Percentiles rank a stretch among this genome's conserved stretches.
phyloP scores from a whole-genome alignment of 2,888 invertebrate species.

The Zelleria hepariella region DNA sequence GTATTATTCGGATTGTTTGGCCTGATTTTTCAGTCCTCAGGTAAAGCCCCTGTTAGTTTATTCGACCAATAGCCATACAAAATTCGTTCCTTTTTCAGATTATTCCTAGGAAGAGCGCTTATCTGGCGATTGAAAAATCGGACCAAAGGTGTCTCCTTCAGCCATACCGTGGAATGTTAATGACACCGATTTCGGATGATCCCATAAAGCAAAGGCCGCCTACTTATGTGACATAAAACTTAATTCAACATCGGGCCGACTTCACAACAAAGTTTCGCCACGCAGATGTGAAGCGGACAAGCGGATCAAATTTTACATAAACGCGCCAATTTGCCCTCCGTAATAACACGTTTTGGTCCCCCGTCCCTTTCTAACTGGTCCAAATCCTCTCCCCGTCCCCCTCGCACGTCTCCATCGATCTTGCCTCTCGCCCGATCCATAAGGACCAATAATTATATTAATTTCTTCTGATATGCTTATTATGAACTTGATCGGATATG shows the following conservation, averaged over 20 bases:
- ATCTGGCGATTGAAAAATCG: too few species aligned
- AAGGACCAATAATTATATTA: constrained; percentile 53
- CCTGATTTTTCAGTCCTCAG: too few species aligned
- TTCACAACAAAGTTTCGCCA: constrained; percentile 21
- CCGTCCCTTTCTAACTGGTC: constrained; percentile 25
- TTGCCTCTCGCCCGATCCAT: constrained; percentile 23
- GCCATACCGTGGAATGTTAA: not conserved
- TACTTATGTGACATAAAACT: constrained; percentile 31
- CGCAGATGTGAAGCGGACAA: constrained; percentile 33
- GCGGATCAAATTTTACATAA: constrained; percentile 44
- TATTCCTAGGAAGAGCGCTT: too few species aligned
- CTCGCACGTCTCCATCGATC: constrained; percentile 30
- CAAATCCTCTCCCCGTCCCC: constrained; percentile 19
- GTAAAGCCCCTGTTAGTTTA: too few species aligned
- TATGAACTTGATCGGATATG: constrained; percentile 39
- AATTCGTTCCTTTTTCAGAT: too few species aligned
- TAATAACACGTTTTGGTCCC: constrained; percentile 40
- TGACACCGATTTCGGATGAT: not conserved
- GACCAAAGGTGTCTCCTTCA: not conserved
- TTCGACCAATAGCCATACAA: too few species aligned
- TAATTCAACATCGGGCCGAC: constrained; percentile 23
- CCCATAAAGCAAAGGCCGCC: constrained; percentile 12
- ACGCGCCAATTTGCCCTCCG: constrained; percentile 45
- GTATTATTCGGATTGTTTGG: too few species aligned
- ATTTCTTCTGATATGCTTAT: constrained; percentile 46